Percentiles rank a stretch among this genome's conserved stretches.
Conservation (phyloP, 2,888 invertebrate species). For the Euzetes globulus region DNA sequence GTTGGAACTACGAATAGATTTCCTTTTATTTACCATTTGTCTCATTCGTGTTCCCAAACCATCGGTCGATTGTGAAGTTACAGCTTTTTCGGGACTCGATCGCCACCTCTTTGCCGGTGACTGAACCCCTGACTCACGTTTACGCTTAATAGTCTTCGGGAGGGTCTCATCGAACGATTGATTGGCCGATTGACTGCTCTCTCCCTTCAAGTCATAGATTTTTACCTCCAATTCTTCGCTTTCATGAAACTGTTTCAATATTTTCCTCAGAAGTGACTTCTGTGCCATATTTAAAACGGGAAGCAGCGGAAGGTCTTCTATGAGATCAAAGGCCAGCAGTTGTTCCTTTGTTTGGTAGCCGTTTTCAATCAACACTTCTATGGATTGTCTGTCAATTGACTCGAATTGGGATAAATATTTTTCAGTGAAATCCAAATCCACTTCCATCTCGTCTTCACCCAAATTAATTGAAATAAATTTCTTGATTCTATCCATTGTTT, state of each 20-base stretch:
- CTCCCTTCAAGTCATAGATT: background rate
- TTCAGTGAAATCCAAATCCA: background rate
- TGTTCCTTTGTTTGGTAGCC: background rate
- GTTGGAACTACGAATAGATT: background rate
- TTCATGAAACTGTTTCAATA: background rate
- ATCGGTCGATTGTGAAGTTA: background rate
- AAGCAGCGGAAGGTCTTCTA: background rate
- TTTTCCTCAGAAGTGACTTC: constrained; percentile 21
- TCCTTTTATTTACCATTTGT: background rate
- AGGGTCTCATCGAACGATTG: background rate
- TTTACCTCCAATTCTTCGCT: background rate
- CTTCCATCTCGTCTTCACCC: constrained; percentile 10
- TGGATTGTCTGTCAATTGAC: background rate
- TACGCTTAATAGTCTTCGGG: background rate
- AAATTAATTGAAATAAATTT: background rate
- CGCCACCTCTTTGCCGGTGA: background rate
- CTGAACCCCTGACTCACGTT: background rate
- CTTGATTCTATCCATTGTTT: background rate
- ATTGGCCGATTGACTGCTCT: background rate
- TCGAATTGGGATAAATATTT: background rate
- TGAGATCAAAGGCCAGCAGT: background rate
- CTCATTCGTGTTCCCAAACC: background rate
- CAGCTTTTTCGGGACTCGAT: background rate
- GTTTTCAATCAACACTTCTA: background rate
- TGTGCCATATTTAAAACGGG: constrained; percentile 1